A percentile compares a stretch with the other conserved stretches of the same genome.
Conservation (phyloP, 2,797 vertebrate genomes). For the Hypotaenidia philippensis region DNA sequence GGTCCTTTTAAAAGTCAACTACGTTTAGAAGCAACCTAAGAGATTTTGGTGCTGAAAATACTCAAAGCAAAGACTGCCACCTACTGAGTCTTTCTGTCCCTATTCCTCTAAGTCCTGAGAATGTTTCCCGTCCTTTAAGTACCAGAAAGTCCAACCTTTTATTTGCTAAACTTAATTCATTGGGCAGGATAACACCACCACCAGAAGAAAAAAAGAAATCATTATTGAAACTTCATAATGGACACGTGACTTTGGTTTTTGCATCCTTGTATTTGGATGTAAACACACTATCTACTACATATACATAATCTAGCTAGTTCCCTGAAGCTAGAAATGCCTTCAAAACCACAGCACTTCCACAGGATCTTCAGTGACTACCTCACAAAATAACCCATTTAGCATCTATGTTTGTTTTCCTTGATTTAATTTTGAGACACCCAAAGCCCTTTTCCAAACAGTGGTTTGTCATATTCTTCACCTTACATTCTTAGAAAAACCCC, state of each 20-base stretch:
- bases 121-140: neutral
- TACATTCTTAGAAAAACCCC: neutral
- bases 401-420: neutral
- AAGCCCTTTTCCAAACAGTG: neutral
- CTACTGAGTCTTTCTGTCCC: slow-evolving; percentile 44
- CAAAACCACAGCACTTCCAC: neutral
- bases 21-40: slow-evolving; percentile 1
- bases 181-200: neutral
- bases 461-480: neutral
- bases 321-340: neutral
- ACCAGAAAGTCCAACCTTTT: neutral
- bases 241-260: neutral
- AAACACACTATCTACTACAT: neutral
- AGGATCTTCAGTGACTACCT: neutral
- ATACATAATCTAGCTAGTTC: fast-evolving
- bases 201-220: neutral
- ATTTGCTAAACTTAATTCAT: neutral
- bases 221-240: neutral
- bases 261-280: no score
- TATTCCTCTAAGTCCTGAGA: neutral
- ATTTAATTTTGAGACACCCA: neutral
- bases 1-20: neutral
- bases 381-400: neutral
- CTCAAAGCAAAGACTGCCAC: slow-evolving; percentile 62
- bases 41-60: neutral